Percentiles rank a stretch among this genome's conserved stretches.
Conservation (phyloP, 2,113 vertebrate species). For the Eupsittula cactorum region DNA sequence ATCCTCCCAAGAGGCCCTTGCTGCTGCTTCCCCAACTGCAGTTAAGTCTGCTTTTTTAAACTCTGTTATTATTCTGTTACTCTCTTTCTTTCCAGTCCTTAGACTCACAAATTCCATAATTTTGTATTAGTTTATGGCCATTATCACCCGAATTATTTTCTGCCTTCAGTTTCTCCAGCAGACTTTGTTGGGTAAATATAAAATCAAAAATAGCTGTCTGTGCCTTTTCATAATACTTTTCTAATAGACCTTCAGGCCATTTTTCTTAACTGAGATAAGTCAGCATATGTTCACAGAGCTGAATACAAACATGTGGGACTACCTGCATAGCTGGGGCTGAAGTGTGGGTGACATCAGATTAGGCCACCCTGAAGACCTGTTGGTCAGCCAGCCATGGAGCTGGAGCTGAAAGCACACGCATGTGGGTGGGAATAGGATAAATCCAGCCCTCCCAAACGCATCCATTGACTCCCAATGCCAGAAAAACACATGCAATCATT, state of each 20-base stretch:
- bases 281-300: accelerated
- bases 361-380: accelerated
- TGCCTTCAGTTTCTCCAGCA: not conserved
- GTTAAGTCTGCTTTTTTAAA: not conserved
- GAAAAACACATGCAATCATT: not conserved
- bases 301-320: accelerated
- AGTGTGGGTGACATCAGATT: accelerated
- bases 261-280: not conserved
- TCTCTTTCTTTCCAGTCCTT: not conserved
- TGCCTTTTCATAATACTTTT: not conserved
- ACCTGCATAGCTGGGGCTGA: accelerated
- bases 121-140: not conserved
- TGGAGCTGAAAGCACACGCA: accelerated
- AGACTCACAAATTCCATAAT: not conserved
- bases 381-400: not conserved
- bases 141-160: not conserved
- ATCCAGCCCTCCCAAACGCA: not conserved
- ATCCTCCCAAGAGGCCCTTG: not conserved
- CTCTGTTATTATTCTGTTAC: not conserved
- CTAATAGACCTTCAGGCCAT: accelerated
- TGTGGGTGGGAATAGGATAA: not conserved
- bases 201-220: not conserved
- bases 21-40: not conserved
- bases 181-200: not conserved
- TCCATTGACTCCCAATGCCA: accelerated